phyloP scores from a whole-genome alignment of 2,113 vertebrate genomes.

The Dunckerocampus dactyliophorus region DNA sequence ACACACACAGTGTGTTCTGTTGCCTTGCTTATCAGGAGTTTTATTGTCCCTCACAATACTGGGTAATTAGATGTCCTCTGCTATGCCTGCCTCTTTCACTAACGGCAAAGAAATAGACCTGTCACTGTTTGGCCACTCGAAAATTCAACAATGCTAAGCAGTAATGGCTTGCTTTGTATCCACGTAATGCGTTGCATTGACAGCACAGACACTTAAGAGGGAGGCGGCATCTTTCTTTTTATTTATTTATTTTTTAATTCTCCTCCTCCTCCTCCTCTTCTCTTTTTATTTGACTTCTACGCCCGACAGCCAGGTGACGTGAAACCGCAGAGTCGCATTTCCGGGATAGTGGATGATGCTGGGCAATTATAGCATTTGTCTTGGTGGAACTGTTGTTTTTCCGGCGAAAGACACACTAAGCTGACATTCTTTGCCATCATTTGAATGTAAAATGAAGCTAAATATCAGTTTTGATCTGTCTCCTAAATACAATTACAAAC shows the following conservation, averaged over 20 bases:
- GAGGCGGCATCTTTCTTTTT: constrained; percentile 29
- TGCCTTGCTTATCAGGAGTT: constrained; percentile 69
- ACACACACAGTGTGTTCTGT: constrained; percentile 47
- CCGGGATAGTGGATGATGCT: constrained; percentile 20
- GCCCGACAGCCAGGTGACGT: constrained; percentile 15
- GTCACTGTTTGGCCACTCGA: constrained; percentile 73
- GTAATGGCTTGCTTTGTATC: constrained; percentile 73
- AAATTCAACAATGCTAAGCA: constrained; percentile 74
- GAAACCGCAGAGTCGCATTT: constrained; percentile 30
- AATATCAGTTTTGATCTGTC: neutral
- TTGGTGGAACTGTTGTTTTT: constrained; percentile 4
- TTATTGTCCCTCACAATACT: constrained; percentile 73
- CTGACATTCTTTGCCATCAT: neutral
- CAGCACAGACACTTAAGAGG: constrained; percentile 61
- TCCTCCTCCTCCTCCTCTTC: constrained; percentile 35
- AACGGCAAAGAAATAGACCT: constrained; percentile 75
- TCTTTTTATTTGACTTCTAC: constrained; percentile 56
- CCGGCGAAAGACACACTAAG: constrained; percentile 5
- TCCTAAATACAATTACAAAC: constrained; percentile 1
- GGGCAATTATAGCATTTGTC: constrained; percentile 25
- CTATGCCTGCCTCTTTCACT: constrained; percentile 62
- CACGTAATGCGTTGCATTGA: constrained; percentile 62
- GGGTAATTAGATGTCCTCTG: constrained; percentile 77
- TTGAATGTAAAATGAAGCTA: neutral
- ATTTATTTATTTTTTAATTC: neutral